Conservation (phyloP, 2,797 vertebrate species). For the Masticophis lateralis region DNA sequence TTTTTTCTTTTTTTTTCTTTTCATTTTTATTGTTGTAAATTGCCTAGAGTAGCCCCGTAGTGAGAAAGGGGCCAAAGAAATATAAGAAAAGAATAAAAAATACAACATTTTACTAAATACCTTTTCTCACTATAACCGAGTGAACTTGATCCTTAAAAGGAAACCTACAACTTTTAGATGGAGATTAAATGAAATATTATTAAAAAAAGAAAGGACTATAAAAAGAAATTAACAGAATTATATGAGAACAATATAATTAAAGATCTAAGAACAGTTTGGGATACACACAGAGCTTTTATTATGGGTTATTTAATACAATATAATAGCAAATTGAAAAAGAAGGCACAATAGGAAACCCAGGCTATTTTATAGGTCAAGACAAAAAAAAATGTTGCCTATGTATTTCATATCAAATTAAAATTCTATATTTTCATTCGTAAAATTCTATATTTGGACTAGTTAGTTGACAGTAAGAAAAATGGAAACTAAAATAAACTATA, state of each 20-base stretch:
- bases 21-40: neutral
- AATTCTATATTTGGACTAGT: too few relatives aligned
- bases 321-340: neutral
- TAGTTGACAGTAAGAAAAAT: too few relatives aligned
- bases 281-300: too few relatives aligned
- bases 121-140: neutral
- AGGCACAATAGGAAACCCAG: neutral
- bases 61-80: neutral
- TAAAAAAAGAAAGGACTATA: neutral
- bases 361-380: too few relatives aligned
- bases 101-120: neutral
- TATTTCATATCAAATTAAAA: neutral
- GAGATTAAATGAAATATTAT: neutral
- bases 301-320: too few relatives aligned
- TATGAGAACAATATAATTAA: too few relatives aligned
- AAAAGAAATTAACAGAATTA: too few relatives aligned
- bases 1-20: neutral
- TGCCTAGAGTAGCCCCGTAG: neutral
- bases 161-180: neutral
- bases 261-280: too few relatives aligned
- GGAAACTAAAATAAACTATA: too few relatives aligned
- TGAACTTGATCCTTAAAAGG: neutral
- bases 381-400: too few relatives aligned
- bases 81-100: neutral
- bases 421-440: too few relatives aligned